Conservation (phyloP, 2,888 invertebrate genomes). For the Magallana nippona region DNA sequence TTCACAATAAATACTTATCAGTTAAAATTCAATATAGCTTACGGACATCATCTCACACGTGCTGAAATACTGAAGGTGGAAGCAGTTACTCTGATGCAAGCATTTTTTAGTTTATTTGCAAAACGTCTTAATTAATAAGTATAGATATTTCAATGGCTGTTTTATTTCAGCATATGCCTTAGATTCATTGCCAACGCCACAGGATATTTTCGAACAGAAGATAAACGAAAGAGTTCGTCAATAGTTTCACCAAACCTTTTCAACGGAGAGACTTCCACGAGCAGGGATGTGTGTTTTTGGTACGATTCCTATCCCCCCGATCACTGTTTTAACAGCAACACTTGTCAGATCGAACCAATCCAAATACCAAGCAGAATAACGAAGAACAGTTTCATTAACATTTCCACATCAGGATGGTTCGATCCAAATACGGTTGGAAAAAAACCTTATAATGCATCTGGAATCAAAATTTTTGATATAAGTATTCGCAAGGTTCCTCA, state of each 20-base stretch:
- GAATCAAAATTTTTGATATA: conserved; percentile 48
- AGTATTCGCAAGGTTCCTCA: neutral
- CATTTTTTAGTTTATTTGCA: no score
- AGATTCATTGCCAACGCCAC: neutral
- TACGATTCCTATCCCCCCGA: conserved; percentile 39
- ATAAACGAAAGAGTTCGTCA: neutral
- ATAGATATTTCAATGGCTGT: no score
- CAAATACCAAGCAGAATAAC: conserved; percentile 42
- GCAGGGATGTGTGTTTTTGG: conserved; percentile 41
- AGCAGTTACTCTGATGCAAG: no score
- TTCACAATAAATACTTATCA: no score
- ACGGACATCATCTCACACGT: no score
- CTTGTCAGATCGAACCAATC: conserved; percentile 46
- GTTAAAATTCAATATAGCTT: no score
- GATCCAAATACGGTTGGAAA: conserved; percentile 49
- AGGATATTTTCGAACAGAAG: neutral
- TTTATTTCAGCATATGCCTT: conserved; percentile 15
- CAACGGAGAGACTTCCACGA: conserved; percentile 14
- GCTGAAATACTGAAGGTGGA: no score
- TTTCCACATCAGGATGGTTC: conserved; percentile 50
- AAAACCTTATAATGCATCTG: conserved; percentile 35
- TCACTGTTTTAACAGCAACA: conserved; percentile 34
- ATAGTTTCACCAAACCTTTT: neutral
- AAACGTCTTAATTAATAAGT: no score
- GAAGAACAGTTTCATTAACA: neutral